A percentile compares a stretch with the other conserved stretches of the same genome.
Evolutionary conservation across 2,888 invertebrate genomes (phyloP).

Genomic region (Spicauda simplicius): DNA sequence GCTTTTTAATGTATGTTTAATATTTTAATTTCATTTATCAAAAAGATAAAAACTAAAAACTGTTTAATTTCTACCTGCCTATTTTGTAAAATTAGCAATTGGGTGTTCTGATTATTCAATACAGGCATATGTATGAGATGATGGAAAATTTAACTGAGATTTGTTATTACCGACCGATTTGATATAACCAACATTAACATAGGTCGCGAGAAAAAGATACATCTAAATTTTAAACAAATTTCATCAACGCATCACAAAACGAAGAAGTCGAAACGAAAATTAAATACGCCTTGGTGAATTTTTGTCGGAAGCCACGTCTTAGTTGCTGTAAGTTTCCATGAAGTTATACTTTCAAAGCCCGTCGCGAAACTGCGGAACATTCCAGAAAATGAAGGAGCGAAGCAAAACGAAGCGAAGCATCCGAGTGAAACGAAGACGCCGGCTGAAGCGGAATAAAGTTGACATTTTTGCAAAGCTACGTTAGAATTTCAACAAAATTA

Average conservation of each 20-base stretch:
- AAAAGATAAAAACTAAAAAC: no score
- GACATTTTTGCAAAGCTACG: conserved; percentile 85
- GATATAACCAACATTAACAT: no score
- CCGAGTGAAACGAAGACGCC: conserved; percentile 75
- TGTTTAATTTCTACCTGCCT: no score
- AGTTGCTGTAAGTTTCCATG: conserved; percentile 79
- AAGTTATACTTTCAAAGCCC: conserved; percentile 84
- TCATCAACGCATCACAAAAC: conserved; percentile 14
- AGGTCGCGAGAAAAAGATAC: no score
- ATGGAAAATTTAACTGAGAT: no score
- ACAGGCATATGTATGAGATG: no score
- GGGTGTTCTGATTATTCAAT: no score
- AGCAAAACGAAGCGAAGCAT: conserved; percentile 63
- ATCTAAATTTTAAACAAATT: conserved; percentile 4
- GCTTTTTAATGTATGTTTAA: no score
- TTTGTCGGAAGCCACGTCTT: conserved; percentile 79
- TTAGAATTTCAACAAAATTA: conserved; percentile 84
- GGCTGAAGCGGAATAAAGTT: conserved; percentile 83
- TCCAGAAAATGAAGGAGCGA: conserved; percentile 81
- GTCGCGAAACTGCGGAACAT: conserved; percentile 79
- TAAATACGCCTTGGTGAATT: conserved; percentile 83
- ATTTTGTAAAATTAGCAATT: no score
- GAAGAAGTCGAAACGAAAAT: conserved; percentile 81
- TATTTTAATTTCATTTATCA: no score
- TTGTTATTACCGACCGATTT: no score